Evolutionary conservation across 2,113 vertebrate species (phyloP).

Genomic region (Anhinga rufa): DNA sequence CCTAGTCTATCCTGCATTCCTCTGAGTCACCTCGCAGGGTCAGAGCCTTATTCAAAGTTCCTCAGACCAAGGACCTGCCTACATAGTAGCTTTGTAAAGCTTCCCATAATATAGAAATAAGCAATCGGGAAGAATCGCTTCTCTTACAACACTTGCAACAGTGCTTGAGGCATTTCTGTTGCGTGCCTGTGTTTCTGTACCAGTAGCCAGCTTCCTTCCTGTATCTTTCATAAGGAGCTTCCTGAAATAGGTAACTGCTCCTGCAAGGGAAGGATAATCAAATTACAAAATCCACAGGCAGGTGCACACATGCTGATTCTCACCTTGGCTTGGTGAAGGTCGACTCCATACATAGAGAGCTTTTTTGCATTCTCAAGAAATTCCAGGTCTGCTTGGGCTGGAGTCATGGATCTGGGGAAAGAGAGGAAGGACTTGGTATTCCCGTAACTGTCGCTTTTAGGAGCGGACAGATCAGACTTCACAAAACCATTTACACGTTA

Average conservation of each 20-base stretch:
- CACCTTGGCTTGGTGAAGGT: conserved; percentile 97
- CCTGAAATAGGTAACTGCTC: neutral
- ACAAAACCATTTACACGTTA: neutral
- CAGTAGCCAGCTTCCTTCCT: neutral
- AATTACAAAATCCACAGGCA: neutral
- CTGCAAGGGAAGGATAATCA: neutral
- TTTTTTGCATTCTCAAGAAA: conserved; percentile 99
- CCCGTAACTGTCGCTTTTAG: neutral
- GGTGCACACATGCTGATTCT: neutral
- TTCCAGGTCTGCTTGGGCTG: conserved; percentile 94
- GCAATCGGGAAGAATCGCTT: neutral
- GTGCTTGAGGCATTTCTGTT: neutral
- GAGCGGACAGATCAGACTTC: neutral
- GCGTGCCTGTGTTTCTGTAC: neutral
- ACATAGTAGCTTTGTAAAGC: neutral
- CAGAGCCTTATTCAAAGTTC: neutral
- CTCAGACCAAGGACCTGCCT: neutral
- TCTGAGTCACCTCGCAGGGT: neutral
- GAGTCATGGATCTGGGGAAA: conserved; percentile 87
- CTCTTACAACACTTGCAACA: neutral
- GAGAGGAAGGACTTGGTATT: neutral
- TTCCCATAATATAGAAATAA: neutral
- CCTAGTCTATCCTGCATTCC: neutral
- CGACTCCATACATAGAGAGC: conserved; percentile 96
- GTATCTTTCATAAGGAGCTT: neutral